Evolutionary conservation across 1,140 invertebrate species (phyloP), one percentile per base, ranked within the genome.

Genomic region (Marisa cornuarietis): DNA sequence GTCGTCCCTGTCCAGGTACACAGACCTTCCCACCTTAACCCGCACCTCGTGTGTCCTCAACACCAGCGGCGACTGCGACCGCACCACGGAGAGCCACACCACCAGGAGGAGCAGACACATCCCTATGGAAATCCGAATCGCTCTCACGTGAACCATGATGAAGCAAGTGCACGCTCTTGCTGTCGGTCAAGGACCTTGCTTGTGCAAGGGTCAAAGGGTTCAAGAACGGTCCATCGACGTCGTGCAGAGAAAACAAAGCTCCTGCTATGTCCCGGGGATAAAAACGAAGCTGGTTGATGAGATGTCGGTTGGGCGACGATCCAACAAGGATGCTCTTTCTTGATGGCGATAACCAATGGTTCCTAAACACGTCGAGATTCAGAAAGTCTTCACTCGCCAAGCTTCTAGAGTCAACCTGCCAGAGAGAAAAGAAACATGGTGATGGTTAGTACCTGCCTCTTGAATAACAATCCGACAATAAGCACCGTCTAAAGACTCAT

Each of bases 1-100:
- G 82, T 89, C 89, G 73, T 87, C 85, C 18, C 85, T 81, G 26
- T 81, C 79, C n/a, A 90, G 72, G 81, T 85, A 88, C 71, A 88
- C 85, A 22, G 83, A 84, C 66, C 88, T 80, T 9, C 89, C 89
- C 14, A 88, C 86, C 72, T 87, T 85, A 51, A 90, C 89, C 7
- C 81, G 80, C 51, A 88, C 62, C n/a, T 87, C 86, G 52, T 79
- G 80, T 75, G 84, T 84, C 58, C 81, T 66, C 63, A 85, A 49
- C 31, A 87, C 73, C 79, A 87, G 77, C 22, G 22, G 4, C 31
- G 49, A 20, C 20, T 24, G 65, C 42, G 51, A 51, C 4, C 72
- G 71, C 52, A 71, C 16, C 71, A 73, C n/a, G 31, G 68, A n/a
- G 58, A 76, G 9, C 51, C 79, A 9, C 62, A 78, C 20, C n/a